Base-by-base conservation (phyloP, 2,113 vertebrate genomes). In the Cygnus atratus region DNA sequence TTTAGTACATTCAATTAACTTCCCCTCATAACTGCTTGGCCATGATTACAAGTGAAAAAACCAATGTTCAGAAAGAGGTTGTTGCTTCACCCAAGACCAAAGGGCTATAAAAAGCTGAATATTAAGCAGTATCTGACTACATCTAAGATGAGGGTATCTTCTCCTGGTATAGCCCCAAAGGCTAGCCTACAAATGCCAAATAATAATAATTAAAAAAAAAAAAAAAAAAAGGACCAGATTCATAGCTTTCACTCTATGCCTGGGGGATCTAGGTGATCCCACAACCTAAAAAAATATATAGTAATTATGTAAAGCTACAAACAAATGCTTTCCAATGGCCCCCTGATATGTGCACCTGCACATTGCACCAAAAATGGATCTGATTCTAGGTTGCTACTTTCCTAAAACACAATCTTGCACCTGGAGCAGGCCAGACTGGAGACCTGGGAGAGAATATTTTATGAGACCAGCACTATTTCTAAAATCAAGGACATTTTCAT, bases 391-490 rank as follows among this genome's bases (percentile, higher is more conserved):
- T 3, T 80, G 33, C 20, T 58, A 2, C 35, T 79, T 43, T 46
- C 13, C 46, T 73, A 39, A 76, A 39, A 24, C 18, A 54, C 31
- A 67, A 41, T 22, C 20, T 33, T 26, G 48, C 41, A 86, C 15
- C 19, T 0, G 3, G 66, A 81, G 25, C 37, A 13, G 31, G 37
- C 37, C 52, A 55, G 16, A n/a, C 13, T 0, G 0, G 18, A 67
- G 26, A 75, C 62, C 25, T 88, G 43, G 1, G 2, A 46, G 33
- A 83, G 22, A 68, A 57, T 24, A 35, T 52, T 48, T 67, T 26
- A 12, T 35, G 20, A 88, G 35, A 68, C 39, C 17, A 67, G 11
- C 0, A 0, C 13, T 66, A 58, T 44, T 93, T 76, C 65, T 86
- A 71, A 92, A 74, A 44, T 22, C 21, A 78, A 80, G 76, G 33